Evolutionary conservation across 2,888 invertebrate species (phyloP), one percentile per base, ranked within the genome.

Genomic region (Erannis defoliaria): DNA sequence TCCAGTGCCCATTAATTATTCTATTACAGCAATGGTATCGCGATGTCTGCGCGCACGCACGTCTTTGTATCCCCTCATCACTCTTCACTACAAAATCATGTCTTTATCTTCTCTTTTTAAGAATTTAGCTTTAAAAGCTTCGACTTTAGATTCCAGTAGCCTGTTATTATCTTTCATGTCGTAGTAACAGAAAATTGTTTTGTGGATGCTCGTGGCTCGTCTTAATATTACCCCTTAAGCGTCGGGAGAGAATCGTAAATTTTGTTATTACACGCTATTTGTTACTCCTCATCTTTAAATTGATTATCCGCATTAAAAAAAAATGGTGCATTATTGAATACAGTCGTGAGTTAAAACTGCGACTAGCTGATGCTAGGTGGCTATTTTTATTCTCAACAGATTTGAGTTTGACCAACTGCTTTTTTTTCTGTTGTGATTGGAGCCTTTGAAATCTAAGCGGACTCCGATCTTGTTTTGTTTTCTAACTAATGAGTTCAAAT

Each of bases 1-100:
- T 74, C 77, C 80, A 72, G 78, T 74, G 84, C 77, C 89, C 86
- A 89, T 89, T 90, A 88, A 90, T 90, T 90, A 90, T 89, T 89
- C 87, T 86, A 90, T 90, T 88, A 88, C 84, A 76, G 79, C 84
- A 84, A 86, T 87, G 82, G 83, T 80, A 83, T 85, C 79, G 79
- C 81, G 82, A 85, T 84, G 78, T 73, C 59, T 80, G 80, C 80
- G 83, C 85, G 83, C 79, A 81, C 83, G 81, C 80, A 72, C 74
- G 71, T 76, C 84, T 88, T 88, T 88, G 86, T n/a, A 89, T 88
- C 84, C 75, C 67, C 74, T 76, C 75, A 76, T 78, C 74, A 74
- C 71, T 73, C 77, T 64, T 73, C 76, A 76, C 76, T 74, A 74
- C 71, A 72, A 77, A 78, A 73, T 75, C 69, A 40, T 51, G 57